phyloP scores from a whole-genome alignment of 2,888 invertebrate genomes.

The Parascotia fuliginaria region DNA sequence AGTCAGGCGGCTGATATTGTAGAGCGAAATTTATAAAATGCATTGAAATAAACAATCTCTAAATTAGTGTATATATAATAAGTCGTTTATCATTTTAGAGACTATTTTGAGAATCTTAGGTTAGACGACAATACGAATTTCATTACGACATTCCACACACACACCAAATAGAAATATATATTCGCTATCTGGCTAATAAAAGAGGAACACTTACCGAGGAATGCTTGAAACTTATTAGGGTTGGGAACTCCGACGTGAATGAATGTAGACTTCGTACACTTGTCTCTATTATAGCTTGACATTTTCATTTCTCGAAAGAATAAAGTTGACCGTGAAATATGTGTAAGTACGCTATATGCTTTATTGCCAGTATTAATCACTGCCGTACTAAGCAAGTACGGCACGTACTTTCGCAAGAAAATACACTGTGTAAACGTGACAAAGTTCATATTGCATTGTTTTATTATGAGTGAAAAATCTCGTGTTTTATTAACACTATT shows the following conservation, averaged over 20 bases:
- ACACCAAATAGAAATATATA: constrained; percentile 34
- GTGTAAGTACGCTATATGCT: not conserved
- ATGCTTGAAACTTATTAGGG: constrained; percentile 15
- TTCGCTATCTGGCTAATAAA: constrained; percentile 40
- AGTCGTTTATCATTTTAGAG: too few relatives aligned
- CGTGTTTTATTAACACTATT: too few relatives aligned
- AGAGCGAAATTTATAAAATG: too few relatives aligned
- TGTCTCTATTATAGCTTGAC: not conserved
- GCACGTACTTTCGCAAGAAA: too few relatives aligned
- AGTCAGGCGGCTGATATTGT: too few relatives aligned
- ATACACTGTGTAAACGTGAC: too few relatives aligned
- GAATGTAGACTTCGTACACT: not conserved
- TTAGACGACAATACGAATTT: constrained; percentile 24
- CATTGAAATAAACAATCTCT: too few relatives aligned
- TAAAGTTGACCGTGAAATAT: not conserved
- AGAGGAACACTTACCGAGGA: constrained; percentile 15
- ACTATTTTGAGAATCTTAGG: constrained; percentile 2
- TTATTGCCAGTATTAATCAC: too few relatives aligned
- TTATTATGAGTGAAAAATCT: too few relatives aligned
- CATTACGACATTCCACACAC: constrained; percentile 45
- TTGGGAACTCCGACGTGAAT: constrained; percentile 1
- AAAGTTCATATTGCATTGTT: too few relatives aligned
- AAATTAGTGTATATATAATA: too few relatives aligned
- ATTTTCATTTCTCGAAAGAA: not conserved
- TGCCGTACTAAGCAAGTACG: too few relatives aligned